Evolutionary conservation across 2,797 vertebrate genomes (phyloP).

Genomic region (Prionace glauca): DNA sequence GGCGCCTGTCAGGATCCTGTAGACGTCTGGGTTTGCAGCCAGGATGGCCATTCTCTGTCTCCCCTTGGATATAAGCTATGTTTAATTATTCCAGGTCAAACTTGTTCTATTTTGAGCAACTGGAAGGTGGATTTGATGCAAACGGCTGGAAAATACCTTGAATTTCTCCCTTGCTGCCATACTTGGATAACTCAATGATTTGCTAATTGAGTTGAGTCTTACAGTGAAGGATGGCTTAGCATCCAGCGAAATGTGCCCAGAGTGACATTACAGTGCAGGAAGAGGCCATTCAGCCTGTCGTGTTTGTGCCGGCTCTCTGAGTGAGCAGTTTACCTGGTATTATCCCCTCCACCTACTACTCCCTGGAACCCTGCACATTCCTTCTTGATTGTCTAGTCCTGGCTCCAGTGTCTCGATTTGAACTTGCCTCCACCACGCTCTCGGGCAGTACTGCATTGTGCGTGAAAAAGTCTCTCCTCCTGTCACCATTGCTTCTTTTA

Average conservation of each 20-base stretch:
- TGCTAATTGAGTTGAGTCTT: not conserved
- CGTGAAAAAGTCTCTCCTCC: not conserved
- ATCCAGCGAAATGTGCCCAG: not conserved
- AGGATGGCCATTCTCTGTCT: not conserved
- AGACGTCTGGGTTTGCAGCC: not conserved
- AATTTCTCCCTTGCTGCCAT: not conserved
- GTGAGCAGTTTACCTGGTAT: not conserved
- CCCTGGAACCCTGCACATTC: too few species aligned
- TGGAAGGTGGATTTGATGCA: not conserved
- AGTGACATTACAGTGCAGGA: not conserved
- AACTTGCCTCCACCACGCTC: too few species aligned
- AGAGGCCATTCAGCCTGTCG: not conserved
- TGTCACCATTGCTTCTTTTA: not conserved
- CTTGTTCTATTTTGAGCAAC: not conserved
- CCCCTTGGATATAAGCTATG: not conserved
- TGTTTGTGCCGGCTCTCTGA: not conserved
- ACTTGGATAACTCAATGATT: not conserved
- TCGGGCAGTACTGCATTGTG: too few species aligned
- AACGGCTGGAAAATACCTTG: not conserved
- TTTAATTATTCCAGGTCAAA: not conserved
- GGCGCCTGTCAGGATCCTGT: not conserved
- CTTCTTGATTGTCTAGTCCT: too few species aligned
- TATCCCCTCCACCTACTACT: not conserved
- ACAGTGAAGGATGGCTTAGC: not conserved
- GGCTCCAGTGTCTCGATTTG: not conserved